Percentiles rank a stretch among this genome's conserved stretches.
phyloP scores from a whole-genome alignment of 92 coral and sea anemone genomes.

The Heteractis magnifica region DNA sequence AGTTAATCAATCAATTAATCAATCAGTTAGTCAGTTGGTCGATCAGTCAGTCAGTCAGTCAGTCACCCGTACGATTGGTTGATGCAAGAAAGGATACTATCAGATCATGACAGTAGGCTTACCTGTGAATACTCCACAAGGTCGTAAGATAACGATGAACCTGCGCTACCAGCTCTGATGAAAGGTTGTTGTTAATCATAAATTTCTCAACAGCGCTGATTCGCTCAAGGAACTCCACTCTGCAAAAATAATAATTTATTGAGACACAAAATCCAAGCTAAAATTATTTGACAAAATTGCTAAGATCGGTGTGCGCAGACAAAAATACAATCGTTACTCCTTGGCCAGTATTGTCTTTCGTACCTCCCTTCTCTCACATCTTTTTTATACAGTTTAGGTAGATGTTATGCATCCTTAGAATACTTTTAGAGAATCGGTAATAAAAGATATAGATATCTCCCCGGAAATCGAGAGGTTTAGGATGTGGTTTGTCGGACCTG shows the following conservation, averaged over 20 bases:
- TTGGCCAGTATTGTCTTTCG: too few species aligned
- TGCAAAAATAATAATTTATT: not conserved
- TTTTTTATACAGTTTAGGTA: too few species aligned
- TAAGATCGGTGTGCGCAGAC: too few species aligned
- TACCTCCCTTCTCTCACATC: too few species aligned
- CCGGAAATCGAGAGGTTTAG: too few species aligned
- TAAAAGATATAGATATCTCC: too few species aligned
- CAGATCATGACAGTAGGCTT: not conserved
- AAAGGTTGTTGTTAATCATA: slow-evolving; percentile 73
- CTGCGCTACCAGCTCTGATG: slow-evolving; percentile 41
- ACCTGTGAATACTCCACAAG: slow-evolving; percentile 76
- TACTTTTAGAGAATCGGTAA: too few species aligned
- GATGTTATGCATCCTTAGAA: too few species aligned
- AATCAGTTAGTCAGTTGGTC: not conserved
- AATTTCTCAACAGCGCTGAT: slow-evolving; percentile 67
- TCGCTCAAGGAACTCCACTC: slow-evolving; percentile 73
- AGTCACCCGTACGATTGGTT: not conserved
- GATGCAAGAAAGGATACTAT: too few species aligned
- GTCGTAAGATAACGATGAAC: slow-evolving; percentile 55
- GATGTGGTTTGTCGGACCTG: too few species aligned
- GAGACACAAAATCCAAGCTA: not conserved
- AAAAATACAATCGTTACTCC: too few species aligned
- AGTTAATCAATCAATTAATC: not conserved
- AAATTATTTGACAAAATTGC: not conserved
- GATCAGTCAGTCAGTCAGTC: not conserved